Base-by-base conservation (phyloP, 92 coral and sea anemone species). In the Virgularia gustaviana region DNA sequence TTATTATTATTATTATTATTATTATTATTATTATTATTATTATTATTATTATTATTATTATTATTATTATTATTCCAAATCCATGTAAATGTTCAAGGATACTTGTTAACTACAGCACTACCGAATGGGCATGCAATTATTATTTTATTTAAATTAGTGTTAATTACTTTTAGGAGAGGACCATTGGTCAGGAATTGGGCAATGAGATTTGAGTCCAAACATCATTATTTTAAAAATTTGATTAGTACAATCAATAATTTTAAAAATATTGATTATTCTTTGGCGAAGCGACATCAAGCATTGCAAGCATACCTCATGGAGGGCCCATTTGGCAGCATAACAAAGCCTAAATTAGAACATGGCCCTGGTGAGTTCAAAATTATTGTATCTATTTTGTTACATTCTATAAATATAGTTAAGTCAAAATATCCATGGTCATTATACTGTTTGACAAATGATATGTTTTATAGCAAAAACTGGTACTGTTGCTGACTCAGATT, bases 281-380 rank as follows among this genome's bases (percentile, higher is more conserved):
- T 63, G 33, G 29, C 71, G 22, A 62, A 39, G 29, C 70, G 70
- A 7, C 70, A 35, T 36, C 65, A 59, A 61, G 67, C 47, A n/a
- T 36, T 61, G 10, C 44, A 61, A 61, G 25, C 67, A 35, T 61
- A 61, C 36, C 28, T 61, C 29, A 41, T 61, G 20, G 43, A 61
- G 35, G 34, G 44, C 20, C 2, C 22, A 36, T 61, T 45, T 32
- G 67, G 67, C 10, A 18, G 36, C 44, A 12, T 61, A 12, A 11
- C 29, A 49, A 63, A 37, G 29, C 23, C 8, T 25, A 16, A 6
- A 20, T 22, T 63, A 36, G 71, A 63, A 24, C 52, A 36, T 36
- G 29, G 71, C 16, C 49, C 53, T 5, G 55, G 55, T 47, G 22
- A 5, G 22, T 47, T 47, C 15, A 4, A n/a, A n/a, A 47, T 15